Evolutionary conservation across 1,140 invertebrate genomes (phyloP).

Genomic region (Zaprionus lachaisei): DNA sequence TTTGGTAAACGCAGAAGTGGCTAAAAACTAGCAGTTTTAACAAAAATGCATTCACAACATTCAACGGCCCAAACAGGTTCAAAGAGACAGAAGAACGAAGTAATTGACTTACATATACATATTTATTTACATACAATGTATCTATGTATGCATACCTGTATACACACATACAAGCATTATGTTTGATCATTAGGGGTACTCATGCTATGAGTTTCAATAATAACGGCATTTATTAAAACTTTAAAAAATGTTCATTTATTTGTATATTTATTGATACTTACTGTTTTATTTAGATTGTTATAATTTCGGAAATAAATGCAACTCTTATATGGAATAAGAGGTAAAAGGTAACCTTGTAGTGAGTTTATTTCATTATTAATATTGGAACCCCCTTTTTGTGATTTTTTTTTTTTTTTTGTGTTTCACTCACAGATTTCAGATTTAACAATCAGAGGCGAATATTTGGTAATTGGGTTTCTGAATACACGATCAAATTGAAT

Average conservation of each 20-base stretch:
- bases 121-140: conserved; percentile 16
- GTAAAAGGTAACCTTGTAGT: too few relatives aligned
- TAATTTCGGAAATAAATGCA: neutral
- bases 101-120: conserved; percentile 41
- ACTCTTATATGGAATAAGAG: too few relatives aligned
- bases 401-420: too few relatives aligned
- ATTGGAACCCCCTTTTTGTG: too few relatives aligned
- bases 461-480: too few relatives aligned
- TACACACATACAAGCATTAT: conserved; percentile 9
- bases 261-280: neutral
- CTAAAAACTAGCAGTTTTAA: conserved; percentile 5
- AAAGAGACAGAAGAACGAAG: conserved; percentile 43
- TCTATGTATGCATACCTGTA: conserved; percentile 6
- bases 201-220: conserved; percentile 4
- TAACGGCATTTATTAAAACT: neutral
- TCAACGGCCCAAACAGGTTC: conserved; percentile 14
- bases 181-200: conserved; percentile 30
- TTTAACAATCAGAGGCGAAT: too few relatives aligned
- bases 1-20: neutral
- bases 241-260: neutral
- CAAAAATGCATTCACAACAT: conserved; percentile 26
- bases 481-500: too few relatives aligned
- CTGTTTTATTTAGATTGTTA: neutral
- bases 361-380: too few relatives aligned
- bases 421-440: too few relatives aligned